A percentile compares a stretch with the other conserved stretches of the same genome.
Evolutionary conservation across 2,797 vertebrate species (phyloP).

Genomic region (Phoebastria nigripes): DNA sequence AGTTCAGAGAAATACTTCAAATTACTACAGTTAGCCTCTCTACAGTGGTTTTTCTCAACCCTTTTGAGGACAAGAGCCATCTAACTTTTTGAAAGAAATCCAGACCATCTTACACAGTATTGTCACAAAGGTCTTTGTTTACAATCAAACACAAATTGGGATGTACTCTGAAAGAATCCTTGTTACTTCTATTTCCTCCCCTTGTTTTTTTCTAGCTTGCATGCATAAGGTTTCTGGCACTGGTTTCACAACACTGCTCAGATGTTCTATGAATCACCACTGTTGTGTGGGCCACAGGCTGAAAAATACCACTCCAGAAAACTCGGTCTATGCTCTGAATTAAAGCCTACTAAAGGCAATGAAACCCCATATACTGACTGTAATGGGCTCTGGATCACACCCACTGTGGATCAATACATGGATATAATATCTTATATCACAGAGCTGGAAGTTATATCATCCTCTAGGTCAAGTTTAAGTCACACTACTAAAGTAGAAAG

Average conservation of each 20-base stretch:
- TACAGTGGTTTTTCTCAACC: background rate
- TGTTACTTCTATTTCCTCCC: background rate
- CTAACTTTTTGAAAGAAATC: background rate
- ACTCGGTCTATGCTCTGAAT: background rate
- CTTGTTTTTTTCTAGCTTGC: background rate
- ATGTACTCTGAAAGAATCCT: background rate
- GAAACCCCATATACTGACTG: background rate
- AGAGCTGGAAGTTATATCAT: background rate
- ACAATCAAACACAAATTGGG: background rate
- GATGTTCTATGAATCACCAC: slow-evolving; percentile 49
- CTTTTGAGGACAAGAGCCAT: background rate
- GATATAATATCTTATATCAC: background rate
- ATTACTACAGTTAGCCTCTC: background rate
- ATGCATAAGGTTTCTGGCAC: slow-evolving; percentile 27
- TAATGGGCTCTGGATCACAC: background rate
- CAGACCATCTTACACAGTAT: background rate
- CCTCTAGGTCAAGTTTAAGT: background rate
- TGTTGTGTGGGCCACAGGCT: background rate
- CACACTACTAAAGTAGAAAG: background rate
- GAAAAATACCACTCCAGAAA: slow-evolving; percentile 1
- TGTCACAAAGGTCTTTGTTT: slow-evolving; percentile 1
- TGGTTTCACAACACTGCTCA: slow-evolving; percentile 27
- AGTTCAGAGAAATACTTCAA: background rate
- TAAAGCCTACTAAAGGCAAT: background rate
- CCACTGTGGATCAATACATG: background rate